Conservation (phyloP, 2,797 vertebrate species). For the Cirrhinus mrigala region DNA sequence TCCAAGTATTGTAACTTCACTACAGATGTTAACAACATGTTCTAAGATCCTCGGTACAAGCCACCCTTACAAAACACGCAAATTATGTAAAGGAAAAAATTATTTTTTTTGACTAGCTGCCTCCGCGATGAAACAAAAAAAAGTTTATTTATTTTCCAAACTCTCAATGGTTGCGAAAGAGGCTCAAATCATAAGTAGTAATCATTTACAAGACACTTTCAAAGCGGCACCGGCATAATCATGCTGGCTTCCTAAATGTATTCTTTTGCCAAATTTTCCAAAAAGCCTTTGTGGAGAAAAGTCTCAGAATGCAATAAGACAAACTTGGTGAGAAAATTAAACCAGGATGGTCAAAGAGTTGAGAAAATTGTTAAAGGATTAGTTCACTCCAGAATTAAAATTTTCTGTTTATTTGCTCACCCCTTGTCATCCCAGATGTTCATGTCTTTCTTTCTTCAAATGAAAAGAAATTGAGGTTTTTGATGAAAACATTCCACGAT, state of each 20-base stretch:
- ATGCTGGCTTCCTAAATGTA: not conserved
- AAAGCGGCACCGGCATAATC: not conserved
- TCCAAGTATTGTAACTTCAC: not conserved
- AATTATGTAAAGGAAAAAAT: not conserved
- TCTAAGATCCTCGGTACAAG: not conserved
- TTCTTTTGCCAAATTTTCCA: not conserved
- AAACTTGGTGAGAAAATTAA: not conserved
- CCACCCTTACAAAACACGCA: not conserved
- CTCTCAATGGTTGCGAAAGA: not conserved
- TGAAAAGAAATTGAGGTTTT: no score
- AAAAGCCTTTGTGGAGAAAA: not conserved
- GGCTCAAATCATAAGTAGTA: not conserved
- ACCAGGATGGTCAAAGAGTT: not conserved
- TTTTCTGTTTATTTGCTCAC: no score
- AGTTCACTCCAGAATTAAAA: no score
- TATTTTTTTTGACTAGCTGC: not conserved
- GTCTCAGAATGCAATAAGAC: not conserved
- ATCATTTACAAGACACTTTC: not conserved
- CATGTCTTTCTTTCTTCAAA: no score
- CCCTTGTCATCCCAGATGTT: no score
- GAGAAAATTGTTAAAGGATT: not conserved
- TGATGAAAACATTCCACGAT: no score
- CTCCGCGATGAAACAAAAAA: not conserved
- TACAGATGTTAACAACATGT: slow-evolving; percentile 2
- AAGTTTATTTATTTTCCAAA: not conserved